phyloP scores from a whole-genome alignment of 2,113 vertebrate genomes.

The Caranx ignobilis region DNA sequence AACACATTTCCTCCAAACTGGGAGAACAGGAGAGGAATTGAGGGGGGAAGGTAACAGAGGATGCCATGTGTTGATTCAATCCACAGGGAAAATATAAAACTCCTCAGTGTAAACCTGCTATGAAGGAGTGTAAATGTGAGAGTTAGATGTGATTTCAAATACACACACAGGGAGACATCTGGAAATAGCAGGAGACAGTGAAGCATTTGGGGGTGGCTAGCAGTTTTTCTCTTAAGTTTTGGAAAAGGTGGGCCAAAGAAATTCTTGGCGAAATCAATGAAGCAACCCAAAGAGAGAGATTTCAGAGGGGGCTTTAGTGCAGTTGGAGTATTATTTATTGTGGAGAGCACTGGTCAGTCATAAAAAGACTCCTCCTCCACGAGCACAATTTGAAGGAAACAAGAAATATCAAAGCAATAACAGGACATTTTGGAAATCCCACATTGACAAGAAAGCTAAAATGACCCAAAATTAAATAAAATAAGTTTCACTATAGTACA shows the following conservation, averaged over 20 bases:
- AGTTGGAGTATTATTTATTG: neutral
- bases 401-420: too few relatives aligned
- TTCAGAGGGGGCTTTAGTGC: neutral
- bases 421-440: neutral
- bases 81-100: neutral
- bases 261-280: conserved; percentile 36
- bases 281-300: conserved; percentile 29
- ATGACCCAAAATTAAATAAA: too few relatives aligned
- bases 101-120: conserved; percentile 24
- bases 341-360: neutral
- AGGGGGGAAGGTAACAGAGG: conserved; percentile 39
- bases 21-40: conserved; percentile 52
- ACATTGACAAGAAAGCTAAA: too few relatives aligned
- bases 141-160: conserved; percentile 23
- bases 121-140: conserved; percentile 37
- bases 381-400: too few relatives aligned
- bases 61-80: conserved; percentile 37
- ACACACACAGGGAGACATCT: conserved; percentile 16
- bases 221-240: conserved; percentile 54
- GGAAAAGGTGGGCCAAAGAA: conserved; percentile 44
- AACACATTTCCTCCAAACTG: conserved; percentile 37
- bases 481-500: too few relatives aligned
- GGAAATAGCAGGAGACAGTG: conserved; percentile 36
- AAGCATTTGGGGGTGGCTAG: conserved; percentile 9
- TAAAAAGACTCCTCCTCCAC: too few relatives aligned